Conservation (phyloP, 2,888 invertebrate genomes). For the Metalampra italica region DNA sequence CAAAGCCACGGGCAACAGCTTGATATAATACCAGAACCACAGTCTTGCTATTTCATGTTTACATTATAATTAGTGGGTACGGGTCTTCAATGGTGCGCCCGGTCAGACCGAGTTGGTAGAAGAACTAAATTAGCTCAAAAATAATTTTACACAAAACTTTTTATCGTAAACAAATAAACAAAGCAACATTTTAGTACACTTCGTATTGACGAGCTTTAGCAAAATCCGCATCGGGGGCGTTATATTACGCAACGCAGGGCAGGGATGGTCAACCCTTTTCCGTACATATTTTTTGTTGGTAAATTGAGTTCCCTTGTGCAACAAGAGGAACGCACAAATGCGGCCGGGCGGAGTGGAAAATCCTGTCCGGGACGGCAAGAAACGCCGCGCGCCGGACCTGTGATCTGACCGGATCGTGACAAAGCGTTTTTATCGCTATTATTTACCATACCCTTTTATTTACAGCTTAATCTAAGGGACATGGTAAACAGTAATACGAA, state of each 20-base stretch:
- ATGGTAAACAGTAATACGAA: background rate
- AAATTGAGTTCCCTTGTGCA: conserved; percentile 70
- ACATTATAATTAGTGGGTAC: too few relatives aligned
- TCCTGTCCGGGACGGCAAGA: conserved; percentile 51
- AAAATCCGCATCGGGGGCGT: background rate
- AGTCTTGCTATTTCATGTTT: too few relatives aligned
- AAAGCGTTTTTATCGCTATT: conserved; percentile 45
- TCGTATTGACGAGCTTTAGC: conserved; percentile 1
- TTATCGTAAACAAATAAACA: too few relatives aligned
- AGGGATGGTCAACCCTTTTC: conserved; percentile 29
- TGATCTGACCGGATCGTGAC: conserved; percentile 38
- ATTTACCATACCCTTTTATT: conserved; percentile 28
- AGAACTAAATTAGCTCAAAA: too few relatives aligned
- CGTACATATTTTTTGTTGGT: conserved; percentile 55
- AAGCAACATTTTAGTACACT: background rate
- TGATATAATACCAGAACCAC: too few relatives aligned
- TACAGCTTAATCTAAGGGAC: conserved; percentile 19
- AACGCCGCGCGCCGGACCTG: conserved; percentile 23
- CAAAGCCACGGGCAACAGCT: too few relatives aligned
- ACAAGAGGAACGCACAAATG: conserved; percentile 50
- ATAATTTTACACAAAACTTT: too few relatives aligned
- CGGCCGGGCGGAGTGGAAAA: conserved; percentile 54
- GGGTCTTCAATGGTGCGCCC: too few relatives aligned
- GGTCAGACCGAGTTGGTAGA: too few relatives aligned
- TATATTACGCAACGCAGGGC: background rate